A percentile compares a stretch with the other conserved stretches of the same genome.
Conservation (phyloP, 1,140 invertebrate species). For the Chionoecetes opilio region DNA sequence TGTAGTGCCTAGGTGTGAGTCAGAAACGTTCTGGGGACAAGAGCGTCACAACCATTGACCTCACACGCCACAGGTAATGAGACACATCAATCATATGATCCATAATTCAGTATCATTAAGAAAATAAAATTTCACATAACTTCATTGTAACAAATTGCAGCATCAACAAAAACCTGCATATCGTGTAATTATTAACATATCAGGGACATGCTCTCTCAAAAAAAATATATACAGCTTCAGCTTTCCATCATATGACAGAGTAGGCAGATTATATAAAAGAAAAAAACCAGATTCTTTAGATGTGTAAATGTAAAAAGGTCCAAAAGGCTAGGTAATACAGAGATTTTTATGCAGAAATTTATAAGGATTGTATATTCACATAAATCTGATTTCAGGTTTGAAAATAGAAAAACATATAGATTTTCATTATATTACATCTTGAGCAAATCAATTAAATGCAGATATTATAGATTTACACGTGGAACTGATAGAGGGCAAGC, state of each 20-base stretch:
- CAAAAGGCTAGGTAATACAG: not conserved
- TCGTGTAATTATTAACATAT: conserved; percentile 43
- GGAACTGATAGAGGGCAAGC: conserved; percentile 10
- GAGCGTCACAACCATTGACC: conserved; percentile 59
- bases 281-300: conserved; percentile 25
- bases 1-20: not conserved
- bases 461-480: not conserved
- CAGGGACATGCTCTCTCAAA: conserved; percentile 61
- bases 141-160: conserved; percentile 70
- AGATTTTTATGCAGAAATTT: not conserved
- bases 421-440: conserved; percentile 34
- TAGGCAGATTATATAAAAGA: conserved; percentile 62
- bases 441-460: conserved; percentile 35
- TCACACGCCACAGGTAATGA: conserved; percentile 61
- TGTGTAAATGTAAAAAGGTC: not conserved
- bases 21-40: conserved; percentile 7
- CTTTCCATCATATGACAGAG: conserved; percentile 69
- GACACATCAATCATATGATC: conserved; percentile 64
- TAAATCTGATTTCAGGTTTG: not conserved
- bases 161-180: conserved; percentile 67
- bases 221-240: conserved; percentile 75
- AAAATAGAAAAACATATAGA: conserved; percentile 22
- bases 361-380: not conserved
- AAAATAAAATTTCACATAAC: conserved; percentile 79
- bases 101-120: conserved; percentile 75